phyloP scores from a whole-genome alignment of 1,140 invertebrate genomes.

The Lanistes nyassanus region DNA sequence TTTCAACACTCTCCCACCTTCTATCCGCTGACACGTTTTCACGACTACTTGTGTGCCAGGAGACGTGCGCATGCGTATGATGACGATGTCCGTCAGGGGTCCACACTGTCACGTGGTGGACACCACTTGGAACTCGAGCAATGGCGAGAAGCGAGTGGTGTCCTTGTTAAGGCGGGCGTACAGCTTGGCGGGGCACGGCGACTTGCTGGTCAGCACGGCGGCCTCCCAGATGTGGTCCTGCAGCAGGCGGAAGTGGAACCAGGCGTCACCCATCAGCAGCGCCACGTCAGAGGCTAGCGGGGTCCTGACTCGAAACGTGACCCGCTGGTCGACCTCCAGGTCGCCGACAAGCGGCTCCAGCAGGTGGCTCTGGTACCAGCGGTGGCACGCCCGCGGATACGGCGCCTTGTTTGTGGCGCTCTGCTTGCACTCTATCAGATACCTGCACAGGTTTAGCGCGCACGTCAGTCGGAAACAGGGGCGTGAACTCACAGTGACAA shows the following conservation, averaged over 20 bases:
- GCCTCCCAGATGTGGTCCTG: constrained; percentile 62
- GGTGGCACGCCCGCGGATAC: constrained; percentile 60
- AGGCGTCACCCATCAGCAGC: constrained; percentile 57
- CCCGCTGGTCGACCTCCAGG: constrained; percentile 43
- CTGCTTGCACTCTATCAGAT: constrained; percentile 60
- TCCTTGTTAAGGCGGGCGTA: constrained; percentile 59
- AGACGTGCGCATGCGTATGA: too few relatives aligned
- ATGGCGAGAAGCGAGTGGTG: constrained; percentile 54
- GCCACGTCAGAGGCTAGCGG: constrained; percentile 58
- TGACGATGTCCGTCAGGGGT: too few relatives aligned
- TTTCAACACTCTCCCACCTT: too few relatives aligned
- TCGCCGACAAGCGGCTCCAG: constrained; percentile 62
- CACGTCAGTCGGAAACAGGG: background rate
- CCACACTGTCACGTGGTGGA: too few relatives aligned
- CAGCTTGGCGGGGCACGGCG: constrained; percentile 53
- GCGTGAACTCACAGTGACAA: too few relatives aligned
- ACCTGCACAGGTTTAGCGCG: constrained; percentile 33
- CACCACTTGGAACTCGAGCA: constrained; percentile 57
- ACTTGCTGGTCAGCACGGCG: constrained; percentile 53
- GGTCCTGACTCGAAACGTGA: constrained; percentile 57
- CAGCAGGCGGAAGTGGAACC: constrained; percentile 55
- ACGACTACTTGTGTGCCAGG: too few relatives aligned
- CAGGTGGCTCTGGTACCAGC: constrained; percentile 59
- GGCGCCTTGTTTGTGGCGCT: constrained; percentile 53
- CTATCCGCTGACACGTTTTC: too few relatives aligned